Evolutionary conservation across 2,888 invertebrate genomes (phyloP), one percentile per base, ranked within the genome.

Genomic region (Balanococcus diminutus): DNA sequence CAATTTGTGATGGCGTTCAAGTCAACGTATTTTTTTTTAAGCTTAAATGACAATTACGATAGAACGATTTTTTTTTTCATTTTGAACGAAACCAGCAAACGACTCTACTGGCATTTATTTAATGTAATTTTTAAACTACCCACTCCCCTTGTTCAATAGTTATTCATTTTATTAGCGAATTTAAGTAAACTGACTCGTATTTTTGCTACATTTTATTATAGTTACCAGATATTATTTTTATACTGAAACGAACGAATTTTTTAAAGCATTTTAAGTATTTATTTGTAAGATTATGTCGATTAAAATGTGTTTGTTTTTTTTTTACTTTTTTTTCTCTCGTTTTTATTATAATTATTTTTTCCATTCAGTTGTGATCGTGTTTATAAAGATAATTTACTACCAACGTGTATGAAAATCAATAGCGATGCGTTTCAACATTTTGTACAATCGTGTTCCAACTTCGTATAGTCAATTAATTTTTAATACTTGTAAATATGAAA

Each of bases 31-130:
- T 67, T 79, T 79, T 75, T 36, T 28, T 79, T 56, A 56, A 32
- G 75, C 75, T 79, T 36, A 79, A 79, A 36, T 79, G 36, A 79
- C 75, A 79, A 36, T 36, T 32, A 32, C 36, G 75, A 79, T 16
- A 16, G 28, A 79, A 19, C n/a, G 75, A 79, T 67, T 67, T 67
- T 28, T 28, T 16, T 4, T 28, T 28, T 16, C 14, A 79, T 19
- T n/a, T 36, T 9, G 36, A 79, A 22, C 22, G 19, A 19, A 67
- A 67, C 67, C 67, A 67, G 67, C 28, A 79, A 79, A 79, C 75
- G 36, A 79, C 67, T 67, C n/a, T 79, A 79, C 75, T 28, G 75
- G 75, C 75, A 79, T 79, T 79, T 79, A 79, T 79, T 79, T 79
- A 79, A 79, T 79, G n/a, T 79, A 79, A 79, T 79, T 79, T 79